Base-by-base conservation (phyloP, 2,113 vertebrate genomes). In the Eulacestoma nigropectus region DNA sequence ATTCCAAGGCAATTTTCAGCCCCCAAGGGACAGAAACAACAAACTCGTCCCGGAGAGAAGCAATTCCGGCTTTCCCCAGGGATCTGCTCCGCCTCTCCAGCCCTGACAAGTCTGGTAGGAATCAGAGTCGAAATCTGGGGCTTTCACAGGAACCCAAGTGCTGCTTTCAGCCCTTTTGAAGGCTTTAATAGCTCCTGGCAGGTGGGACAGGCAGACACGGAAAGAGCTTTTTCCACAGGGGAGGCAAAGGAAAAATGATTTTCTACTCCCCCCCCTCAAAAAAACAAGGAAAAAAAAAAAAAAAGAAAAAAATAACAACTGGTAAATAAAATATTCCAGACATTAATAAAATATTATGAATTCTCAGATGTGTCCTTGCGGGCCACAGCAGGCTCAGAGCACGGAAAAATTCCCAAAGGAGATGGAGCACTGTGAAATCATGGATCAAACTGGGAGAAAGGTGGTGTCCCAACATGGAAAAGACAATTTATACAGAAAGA, bases 401-500 rank as follows among this genome's bases (percentile, higher is more conserved):
- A 26, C 59, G 50, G 42, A 42, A 13, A 16, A 26, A 23, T 3
- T 33, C 30, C 35, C 47, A 30, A n/a, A 9, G 68, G 42, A 52
- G 18, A 7, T 30, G 52, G 41, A 42, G 30, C 5, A 4, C 41
- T 17, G 27, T 7, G 52, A 46, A 44, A 74, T 39, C 44, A 32
- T 8, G 52, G 41, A 33, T 4, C 30, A 35, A 42, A 10, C 7
- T 2, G 16, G 42, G 35, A 16, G 18, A 30, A 67, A 82, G 9
- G 2, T 7, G 10, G 0, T 20, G 4, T 25, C 55, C 35, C 65
- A 35, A 14, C 55, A 27, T 27, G 37, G 7, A 82, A 60, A 74
- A 42, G 0, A 0, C 6, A 23, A 23, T 74, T 74, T 33, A 2
- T 6, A 23, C 17, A 39, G 25, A 19, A 56, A 62, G 32, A 26